Percentiles rank a stretch among this genome's conserved stretches.
These are phyloP conservation scores for Philypnodon macrostomus DNA, from an alignment of 2,797 vertebrate genomes.

Conservation along the genomic window DNA sequence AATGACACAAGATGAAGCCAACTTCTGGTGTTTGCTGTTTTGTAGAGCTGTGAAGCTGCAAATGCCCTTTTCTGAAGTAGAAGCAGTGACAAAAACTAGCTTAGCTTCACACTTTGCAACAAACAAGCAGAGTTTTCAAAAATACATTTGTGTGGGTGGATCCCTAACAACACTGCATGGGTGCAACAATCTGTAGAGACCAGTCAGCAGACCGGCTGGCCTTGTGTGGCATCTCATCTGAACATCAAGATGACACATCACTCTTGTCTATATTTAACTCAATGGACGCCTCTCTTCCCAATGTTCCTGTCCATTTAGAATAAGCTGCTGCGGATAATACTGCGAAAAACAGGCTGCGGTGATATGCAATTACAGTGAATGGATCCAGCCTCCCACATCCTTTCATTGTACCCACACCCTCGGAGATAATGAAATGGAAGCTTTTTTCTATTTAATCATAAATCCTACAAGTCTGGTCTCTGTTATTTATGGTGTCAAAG, in stretches of 20 bases:
- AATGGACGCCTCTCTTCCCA: slow-evolving; percentile 61
- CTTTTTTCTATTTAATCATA: slow-evolving; percentile 43
- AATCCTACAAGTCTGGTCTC: slow-evolving; percentile 47
- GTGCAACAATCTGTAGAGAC: slow-evolving; percentile 50
- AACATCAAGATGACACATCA: slow-evolving; percentile 65
- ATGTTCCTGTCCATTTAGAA: slow-evolving; percentile 63
- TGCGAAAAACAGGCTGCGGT: slow-evolving; percentile 59
- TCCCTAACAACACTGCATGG: slow-evolving; percentile 25
- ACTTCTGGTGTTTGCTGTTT: slow-evolving; percentile 2
- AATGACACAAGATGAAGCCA: not conserved
- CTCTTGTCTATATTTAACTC: slow-evolving; percentile 69
- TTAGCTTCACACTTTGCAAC: slow-evolving; percentile 37
- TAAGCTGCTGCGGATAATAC: slow-evolving; percentile 52
- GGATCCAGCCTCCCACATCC: slow-evolving; percentile 59
- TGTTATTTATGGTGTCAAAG: slow-evolving; percentile 56
- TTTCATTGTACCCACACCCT: slow-evolving; percentile 52
- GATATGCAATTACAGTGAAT: slow-evolving; percentile 68
- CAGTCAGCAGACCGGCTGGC: slow-evolving; percentile 49
- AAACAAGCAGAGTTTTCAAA: slow-evolving; percentile 31
- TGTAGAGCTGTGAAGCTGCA: slow-evolving; percentile 30
- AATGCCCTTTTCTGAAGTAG: slow-evolving; percentile 19
- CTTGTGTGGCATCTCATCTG: slow-evolving; percentile 47
- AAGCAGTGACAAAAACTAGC: slow-evolving; percentile 23
- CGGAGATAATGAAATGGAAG: slow-evolving; percentile 61
- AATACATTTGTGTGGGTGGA: slow-evolving; percentile 49